These are phyloP conservation scores for Pseudomyrmex sp. DNA, from an alignment of 1,140 invertebrate species.

Conservation along the genomic window DNA sequence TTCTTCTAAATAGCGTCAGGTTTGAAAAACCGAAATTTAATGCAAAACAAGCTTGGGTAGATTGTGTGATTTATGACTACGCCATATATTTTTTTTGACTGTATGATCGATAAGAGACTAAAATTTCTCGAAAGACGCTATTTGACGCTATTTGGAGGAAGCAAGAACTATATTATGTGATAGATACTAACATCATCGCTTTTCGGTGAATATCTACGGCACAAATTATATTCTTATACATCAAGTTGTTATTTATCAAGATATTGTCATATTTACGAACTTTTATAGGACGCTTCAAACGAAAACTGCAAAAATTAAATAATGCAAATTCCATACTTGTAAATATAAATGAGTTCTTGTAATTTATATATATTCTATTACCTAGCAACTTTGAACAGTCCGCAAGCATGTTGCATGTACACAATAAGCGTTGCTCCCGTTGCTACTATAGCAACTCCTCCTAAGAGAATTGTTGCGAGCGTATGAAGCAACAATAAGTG, in stretches of 20 bases:
- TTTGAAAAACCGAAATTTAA: no score
- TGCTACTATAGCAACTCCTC: background rate
- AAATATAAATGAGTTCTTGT: background rate
- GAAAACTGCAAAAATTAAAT: no score
- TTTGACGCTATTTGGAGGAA: background rate
- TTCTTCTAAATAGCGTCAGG: no score
- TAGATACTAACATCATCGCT: conserved; percentile 1
- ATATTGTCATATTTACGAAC: background rate
- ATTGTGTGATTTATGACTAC: no score
- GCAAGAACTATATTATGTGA: background rate
- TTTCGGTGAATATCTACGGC: conserved; percentile 5
- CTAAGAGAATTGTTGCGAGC: background rate
- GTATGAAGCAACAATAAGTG: background rate
- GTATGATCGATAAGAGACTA: no score
- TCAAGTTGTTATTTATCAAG: background rate
- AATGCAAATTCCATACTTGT: no score
- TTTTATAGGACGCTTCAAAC: no score
- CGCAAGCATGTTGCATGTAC: background rate
- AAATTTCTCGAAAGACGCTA: no score
- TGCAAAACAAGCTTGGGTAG: no score
- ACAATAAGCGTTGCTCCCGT: background rate
- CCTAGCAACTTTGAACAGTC: background rate
- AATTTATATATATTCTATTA: background rate
- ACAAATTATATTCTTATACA: background rate
- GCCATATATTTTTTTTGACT: no score